phyloP scores from a whole-genome alignment of 2,888 invertebrate species.

The Notodonta ziczac region DNA sequence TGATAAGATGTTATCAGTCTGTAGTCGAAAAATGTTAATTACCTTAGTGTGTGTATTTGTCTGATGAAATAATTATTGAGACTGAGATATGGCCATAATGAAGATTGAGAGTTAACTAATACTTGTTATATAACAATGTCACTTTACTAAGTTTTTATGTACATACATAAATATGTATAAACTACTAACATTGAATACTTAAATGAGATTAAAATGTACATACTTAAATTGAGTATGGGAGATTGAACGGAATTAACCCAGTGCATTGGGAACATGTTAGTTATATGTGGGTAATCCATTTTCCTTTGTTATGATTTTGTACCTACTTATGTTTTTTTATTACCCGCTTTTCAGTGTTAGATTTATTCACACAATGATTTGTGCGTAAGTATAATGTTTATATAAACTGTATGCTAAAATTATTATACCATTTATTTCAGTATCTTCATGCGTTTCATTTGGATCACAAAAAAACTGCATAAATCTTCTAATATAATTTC shows the following conservation, averaged over 20 bases:
- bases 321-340: neutral
- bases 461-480: neutral
- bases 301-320: neutral
- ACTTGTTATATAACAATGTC: conserved; percentile 9
- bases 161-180: neutral
- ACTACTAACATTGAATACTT: neutral
- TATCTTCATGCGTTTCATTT: neutral
- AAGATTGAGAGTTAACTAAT: conserved; percentile 15
- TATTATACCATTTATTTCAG: neutral
- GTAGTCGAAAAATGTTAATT: neutral
- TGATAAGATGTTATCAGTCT: neutral
- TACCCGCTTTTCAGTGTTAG: neutral
- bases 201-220: neutral
- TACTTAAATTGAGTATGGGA: neutral
- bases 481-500: too few species aligned
- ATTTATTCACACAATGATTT: neutral
- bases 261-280: neutral
- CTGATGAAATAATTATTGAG: conserved; percentile 20
- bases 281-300: too few species aligned
- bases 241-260: conserved; percentile 3
- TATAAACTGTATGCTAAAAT: neutral
- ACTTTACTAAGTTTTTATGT: neutral
- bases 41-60: neutral
- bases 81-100: conserved; percentile 33
- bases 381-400: too few species aligned